Conservation (phyloP, 2,113 vertebrate species). For the Platanista minor region DNA sequence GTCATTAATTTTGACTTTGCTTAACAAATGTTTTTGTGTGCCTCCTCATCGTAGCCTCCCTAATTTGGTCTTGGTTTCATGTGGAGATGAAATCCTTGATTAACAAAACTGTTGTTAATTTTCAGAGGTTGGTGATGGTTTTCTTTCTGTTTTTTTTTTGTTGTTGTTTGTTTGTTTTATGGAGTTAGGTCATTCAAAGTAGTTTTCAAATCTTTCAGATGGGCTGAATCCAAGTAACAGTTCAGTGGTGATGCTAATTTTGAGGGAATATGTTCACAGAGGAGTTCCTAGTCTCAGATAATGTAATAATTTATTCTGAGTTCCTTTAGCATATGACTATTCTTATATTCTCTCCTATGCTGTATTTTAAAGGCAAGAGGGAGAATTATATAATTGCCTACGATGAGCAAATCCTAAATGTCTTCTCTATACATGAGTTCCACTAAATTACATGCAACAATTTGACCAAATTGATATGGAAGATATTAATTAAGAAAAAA, state of each 20-base stretch:
- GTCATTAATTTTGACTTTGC: slow-evolving; percentile 83
- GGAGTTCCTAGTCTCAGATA: background rate
- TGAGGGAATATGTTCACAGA: slow-evolving; percentile 59
- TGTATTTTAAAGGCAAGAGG: background rate
- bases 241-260: slow-evolving; percentile 48
- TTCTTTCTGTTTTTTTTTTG: too few species aligned
- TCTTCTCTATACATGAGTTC: background rate
- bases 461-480: background rate
- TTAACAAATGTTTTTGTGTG: slow-evolving; percentile 68
- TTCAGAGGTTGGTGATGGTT: slow-evolving; percentile 40
- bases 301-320: slow-evolving; percentile 24
- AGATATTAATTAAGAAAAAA: slow-evolving; percentile 20
- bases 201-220: slow-evolving; percentile 69
- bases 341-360: slow-evolving; percentile 1
- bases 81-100: slow-evolving; percentile 78
- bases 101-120: slow-evolving; percentile 75
- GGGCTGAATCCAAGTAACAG: slow-evolving; percentile 68
- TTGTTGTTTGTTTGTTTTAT: background rate
- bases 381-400: background rate
- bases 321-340: slow-evolving; percentile 16
- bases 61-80: slow-evolving; percentile 73
- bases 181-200: slow-evolving; percentile 41
- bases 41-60: slow-evolving; percentile 62
- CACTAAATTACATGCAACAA: background rate
- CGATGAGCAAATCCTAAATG: background rate